Evolutionary conservation across 1,140 invertebrate species (phyloP).

Genomic region (Saccostrea echinata): DNA sequence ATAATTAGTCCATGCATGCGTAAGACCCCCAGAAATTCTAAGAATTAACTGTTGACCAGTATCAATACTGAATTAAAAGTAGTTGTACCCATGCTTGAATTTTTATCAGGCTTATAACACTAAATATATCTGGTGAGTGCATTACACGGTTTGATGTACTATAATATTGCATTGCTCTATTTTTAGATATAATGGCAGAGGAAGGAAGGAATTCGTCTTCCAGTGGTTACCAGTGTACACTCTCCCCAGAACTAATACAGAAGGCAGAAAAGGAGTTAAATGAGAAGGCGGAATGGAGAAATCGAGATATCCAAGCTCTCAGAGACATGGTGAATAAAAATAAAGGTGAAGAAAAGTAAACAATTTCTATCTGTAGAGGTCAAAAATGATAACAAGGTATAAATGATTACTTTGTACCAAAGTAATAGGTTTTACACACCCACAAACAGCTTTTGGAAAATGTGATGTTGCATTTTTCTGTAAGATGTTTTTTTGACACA

Average conservation of each 20-base stretch:
- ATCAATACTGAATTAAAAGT: background rate
- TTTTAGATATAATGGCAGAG: constrained; percentile 1
- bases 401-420: too few species aligned
- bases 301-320: constrained; percentile 78
- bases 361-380: too few species aligned
- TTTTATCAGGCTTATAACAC: background rate
- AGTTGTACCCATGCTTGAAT: background rate
- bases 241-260: constrained; percentile 71
- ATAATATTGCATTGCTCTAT: background rate
- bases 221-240: constrained; percentile 69
- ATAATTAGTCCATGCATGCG: too few species aligned
- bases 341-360: constrained; percentile 62
- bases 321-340: constrained; percentile 75
- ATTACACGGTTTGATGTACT: too few species aligned
- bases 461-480: too few species aligned
- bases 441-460: too few species aligned
- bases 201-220: background rate
- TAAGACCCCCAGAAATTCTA: too few species aligned
- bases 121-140: background rate
- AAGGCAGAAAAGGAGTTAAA: constrained; percentile 79
- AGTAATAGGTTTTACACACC: too few species aligned
- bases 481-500: too few species aligned
- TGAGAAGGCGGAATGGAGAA: constrained; percentile 78
- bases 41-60: too few species aligned
- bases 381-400: too few species aligned